A percentile compares a stretch with the other conserved stretches of the same genome.
Conservation (phyloP, 2,797 vertebrate genomes). For the Eupleurogrammus muticus region DNA sequence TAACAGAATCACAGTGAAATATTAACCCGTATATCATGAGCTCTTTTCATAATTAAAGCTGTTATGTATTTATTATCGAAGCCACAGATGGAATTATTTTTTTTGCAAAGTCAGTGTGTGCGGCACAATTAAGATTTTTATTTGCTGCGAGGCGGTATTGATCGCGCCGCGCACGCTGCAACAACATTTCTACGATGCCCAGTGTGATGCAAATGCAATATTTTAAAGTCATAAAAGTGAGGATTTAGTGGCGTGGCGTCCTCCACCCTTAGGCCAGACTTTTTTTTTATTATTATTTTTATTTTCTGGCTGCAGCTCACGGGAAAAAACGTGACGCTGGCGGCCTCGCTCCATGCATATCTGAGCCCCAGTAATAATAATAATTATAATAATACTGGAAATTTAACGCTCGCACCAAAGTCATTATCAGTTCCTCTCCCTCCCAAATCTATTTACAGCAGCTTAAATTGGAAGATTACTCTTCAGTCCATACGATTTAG, state of each 20-base stretch:
- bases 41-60: conserved; percentile 22
- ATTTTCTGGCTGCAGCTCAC: conserved; percentile 31
- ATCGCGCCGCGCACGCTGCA: conserved; percentile 15
- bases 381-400: conserved; percentile 54
- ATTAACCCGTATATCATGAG: background rate
- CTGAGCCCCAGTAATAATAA: too few species aligned
- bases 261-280: conserved; percentile 27
- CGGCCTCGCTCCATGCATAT: conserved; percentile 45
- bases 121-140: conserved; percentile 24
- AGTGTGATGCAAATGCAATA: conserved; percentile 48
- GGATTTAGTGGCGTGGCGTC: conserved; percentile 39
- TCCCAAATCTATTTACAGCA: conserved; percentile 68
- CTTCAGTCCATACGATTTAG: conserved; percentile 73
- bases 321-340: conserved; percentile 6
- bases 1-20: background rate
- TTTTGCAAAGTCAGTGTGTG: conserved; percentile 24
- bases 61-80: conserved; percentile 7
- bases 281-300: too few species aligned
- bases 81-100: conserved; percentile 25
- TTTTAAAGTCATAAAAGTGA: conserved; percentile 54
- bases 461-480: conserved; percentile 78
- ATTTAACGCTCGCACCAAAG: conserved; percentile 51
- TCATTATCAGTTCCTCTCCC: conserved; percentile 66
- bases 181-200: conserved; percentile 31
- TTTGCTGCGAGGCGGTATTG: conserved; percentile 30